Evolutionary conservation across 2,797 vertebrate genomes (phyloP).

Genomic region (Melanotaenia maccullochi): DNA sequence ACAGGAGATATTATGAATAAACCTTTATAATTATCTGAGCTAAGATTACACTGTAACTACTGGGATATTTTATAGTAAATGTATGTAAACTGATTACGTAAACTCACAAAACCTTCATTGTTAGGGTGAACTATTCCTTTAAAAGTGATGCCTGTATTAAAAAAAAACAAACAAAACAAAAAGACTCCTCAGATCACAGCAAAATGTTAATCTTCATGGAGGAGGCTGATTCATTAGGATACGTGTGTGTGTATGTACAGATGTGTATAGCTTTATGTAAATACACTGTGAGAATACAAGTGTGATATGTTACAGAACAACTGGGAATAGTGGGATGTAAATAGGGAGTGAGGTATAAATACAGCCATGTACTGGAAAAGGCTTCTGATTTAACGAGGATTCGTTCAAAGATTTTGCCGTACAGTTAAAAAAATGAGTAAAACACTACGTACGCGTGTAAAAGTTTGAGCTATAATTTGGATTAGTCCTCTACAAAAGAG

Average conservation of each 20-base stretch:
- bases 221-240: not conserved
- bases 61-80: not conserved
- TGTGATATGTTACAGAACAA: slow-evolving; percentile 46
- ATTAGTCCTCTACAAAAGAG: slow-evolving; percentile 63
- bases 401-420: slow-evolving; percentile 41
- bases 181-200: slow-evolving; percentile 28
- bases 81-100: not conserved
- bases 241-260: not conserved
- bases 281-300: slow-evolving; percentile 51
- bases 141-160: slow-evolving; percentile 23
- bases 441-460: slow-evolving; percentile 16
- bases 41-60: not conserved
- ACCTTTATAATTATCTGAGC: not conserved
- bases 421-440: slow-evolving; percentile 17
- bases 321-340: slow-evolving; percentile 33
- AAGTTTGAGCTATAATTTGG: slow-evolving; percentile 54
- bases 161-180: slow-evolving; percentile 16
- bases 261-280: slow-evolving; percentile 16
- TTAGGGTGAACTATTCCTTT: slow-evolving; percentile 54
- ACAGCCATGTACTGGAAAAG: slow-evolving; percentile 48
- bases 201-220: not conserved
- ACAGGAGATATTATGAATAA: not conserved
- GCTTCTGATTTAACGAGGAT: slow-evolving; percentile 57
- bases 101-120: slow-evolving; percentile 37
- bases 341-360: slow-evolving; percentile 61